Evolutionary conservation across 2,888 invertebrate genomes (phyloP).

Genomic region (Hypselothyrea guttata): DNA sequence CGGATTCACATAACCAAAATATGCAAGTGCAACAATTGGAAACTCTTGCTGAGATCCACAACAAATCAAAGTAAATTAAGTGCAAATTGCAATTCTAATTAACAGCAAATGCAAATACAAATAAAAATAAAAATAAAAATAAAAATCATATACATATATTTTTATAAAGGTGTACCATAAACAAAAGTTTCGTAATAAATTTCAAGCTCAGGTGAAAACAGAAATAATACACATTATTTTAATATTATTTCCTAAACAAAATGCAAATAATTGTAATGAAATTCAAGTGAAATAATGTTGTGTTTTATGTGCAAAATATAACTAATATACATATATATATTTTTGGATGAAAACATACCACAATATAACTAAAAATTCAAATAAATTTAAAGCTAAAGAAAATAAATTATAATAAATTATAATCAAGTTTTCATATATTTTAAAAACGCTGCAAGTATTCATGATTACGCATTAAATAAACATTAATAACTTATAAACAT

Average conservation of each 20-base stretch:
- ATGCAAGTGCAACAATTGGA: too few species aligned
- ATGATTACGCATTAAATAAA: slow-evolving; percentile 31
- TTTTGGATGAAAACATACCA: slow-evolving; percentile 54
- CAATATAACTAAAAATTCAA: slow-evolving; percentile 21
- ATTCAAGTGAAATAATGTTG: slow-evolving; percentile 53
- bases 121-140: background rate
- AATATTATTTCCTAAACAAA: slow-evolving; percentile 1
- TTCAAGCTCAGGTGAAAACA: slow-evolving; percentile 62
- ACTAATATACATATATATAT: slow-evolving; percentile 53
- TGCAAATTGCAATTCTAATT: too few species aligned
- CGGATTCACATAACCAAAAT: too few species aligned
- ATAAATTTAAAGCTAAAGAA: too few species aligned
- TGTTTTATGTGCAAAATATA: slow-evolving; percentile 68
- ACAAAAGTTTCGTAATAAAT: slow-evolving; percentile 32
- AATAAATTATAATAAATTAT: slow-evolving; percentile 14
- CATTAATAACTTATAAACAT: slow-evolving; percentile 10
- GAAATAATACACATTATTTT: slow-evolving; percentile 11
- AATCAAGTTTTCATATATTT: slow-evolving; percentile 1
- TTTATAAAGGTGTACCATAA: slow-evolving; percentile 56
- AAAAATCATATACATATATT: slow-evolving; percentile 43
- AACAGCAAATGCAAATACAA: too few species aligned
- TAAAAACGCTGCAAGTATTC: slow-evolving; percentile 30
- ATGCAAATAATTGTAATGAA: slow-evolving; percentile 13
- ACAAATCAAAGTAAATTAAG: too few species aligned
- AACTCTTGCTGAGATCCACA: background rate